Conservation (phyloP, 2,888 invertebrate species). For the Athetis lepigone region DNA sequence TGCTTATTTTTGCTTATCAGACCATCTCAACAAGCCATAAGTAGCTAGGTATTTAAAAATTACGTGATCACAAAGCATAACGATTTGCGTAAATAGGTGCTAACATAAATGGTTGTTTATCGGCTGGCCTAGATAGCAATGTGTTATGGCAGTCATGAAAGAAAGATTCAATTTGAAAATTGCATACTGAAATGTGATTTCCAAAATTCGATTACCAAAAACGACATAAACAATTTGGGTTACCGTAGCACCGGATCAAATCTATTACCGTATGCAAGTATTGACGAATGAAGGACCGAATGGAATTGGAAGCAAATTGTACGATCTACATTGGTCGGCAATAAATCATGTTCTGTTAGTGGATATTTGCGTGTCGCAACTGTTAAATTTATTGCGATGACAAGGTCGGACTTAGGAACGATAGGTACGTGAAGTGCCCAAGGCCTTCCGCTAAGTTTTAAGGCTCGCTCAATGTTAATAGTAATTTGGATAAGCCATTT, state of each 20-base stretch:
- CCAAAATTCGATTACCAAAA: slow-evolving; percentile 77
- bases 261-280: slow-evolving; percentile 68
- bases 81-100: slow-evolving; percentile 12
- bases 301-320: slow-evolving; percentile 71
- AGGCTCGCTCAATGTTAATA: slow-evolving; percentile 38
- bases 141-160: slow-evolving; percentile 30
- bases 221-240: slow-evolving; percentile 75
- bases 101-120: slow-evolving; percentile 28
- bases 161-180: slow-evolving; percentile 60
- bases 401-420: slow-evolving; percentile 78
- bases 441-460: slow-evolving; percentile 59
- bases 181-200: slow-evolving; percentile 52
- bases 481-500: slow-evolving; percentile 28
- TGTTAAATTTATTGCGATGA: slow-evolving; percentile 79
- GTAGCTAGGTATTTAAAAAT: slow-evolving; percentile 34
- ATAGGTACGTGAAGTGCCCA: slow-evolving; percentile 47
- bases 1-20: slow-evolving; percentile 60
- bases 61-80: slow-evolving; percentile 37
- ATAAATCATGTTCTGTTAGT: slow-evolving; percentile 84
- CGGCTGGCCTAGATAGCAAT: slow-evolving; percentile 13
- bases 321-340: slow-evolving; percentile 64
- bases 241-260: slow-evolving; percentile 55
- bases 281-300: slow-evolving; percentile 60
- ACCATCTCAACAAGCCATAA: slow-evolving; percentile 35
- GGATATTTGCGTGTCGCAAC: slow-evolving; percentile 86